A percentile compares a stretch with the other conserved stretches of the same genome.
Conservation (phyloP, 35 echinoderm and acorn worm genomes). For the Stichopus chloronotus region DNA sequence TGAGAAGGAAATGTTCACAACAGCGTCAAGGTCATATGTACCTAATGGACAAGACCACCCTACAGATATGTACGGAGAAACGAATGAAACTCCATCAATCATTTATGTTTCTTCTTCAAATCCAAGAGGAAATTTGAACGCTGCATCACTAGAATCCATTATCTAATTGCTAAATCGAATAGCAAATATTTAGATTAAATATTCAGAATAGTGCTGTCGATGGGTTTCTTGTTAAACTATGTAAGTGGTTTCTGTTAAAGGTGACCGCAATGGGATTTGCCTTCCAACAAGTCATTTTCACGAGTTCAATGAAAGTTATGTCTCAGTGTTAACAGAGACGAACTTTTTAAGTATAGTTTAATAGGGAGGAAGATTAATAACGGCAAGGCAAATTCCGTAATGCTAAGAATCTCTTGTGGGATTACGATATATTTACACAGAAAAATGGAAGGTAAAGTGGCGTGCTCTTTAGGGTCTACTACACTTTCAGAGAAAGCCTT, state of each 20-base stretch:
- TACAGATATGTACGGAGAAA: no score
- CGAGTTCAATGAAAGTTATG: not conserved
- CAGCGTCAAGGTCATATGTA: no score
- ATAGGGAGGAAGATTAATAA: not conserved
- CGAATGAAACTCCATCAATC: no score
- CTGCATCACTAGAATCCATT: not conserved
- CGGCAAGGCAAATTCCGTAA: not conserved
- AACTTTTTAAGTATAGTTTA: not conserved
- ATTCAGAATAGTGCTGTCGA: not conserved
- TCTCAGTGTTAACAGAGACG: not conserved
- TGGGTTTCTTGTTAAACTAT: not conserved
- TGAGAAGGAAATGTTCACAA: no score
- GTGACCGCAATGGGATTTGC: not conserved
- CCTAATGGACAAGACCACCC: no score
- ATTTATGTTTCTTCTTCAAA: no score
- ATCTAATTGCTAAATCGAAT: not conserved
- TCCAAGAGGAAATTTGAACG: not conserved
- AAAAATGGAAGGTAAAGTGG: no score
- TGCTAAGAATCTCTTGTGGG: not conserved
- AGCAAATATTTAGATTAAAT: slow-evolving; percentile 3
- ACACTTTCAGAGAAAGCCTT: no score
- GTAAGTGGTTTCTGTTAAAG: not conserved
- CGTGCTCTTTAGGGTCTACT: no score
- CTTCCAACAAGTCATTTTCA: not conserved
- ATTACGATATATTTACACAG: no score